Percentiles rank a stretch among this genome's conserved stretches.
Conservation (phyloP, 1,140 invertebrate genomes). For the Listronotus oregonensis region DNA sequence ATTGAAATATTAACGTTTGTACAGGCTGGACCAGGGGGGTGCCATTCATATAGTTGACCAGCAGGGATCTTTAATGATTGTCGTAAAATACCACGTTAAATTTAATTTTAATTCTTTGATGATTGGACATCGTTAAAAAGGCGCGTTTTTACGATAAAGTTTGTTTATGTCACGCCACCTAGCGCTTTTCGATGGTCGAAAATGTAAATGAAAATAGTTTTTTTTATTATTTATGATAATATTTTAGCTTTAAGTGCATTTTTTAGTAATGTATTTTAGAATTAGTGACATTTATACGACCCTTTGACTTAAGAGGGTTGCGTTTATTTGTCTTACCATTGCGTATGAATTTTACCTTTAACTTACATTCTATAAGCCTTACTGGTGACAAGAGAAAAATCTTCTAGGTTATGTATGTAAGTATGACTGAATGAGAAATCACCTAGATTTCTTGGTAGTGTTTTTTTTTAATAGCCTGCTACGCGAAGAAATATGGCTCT, state of each 20-base stretch:
- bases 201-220: slow-evolving; percentile 18
- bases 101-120: slow-evolving; percentile 45
- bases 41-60: slow-evolving; percentile 46
- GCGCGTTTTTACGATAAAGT: slow-evolving; percentile 36
- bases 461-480: too few relatives aligned
- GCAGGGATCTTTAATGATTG: slow-evolving; percentile 44
- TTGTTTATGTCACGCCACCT: slow-evolving; percentile 36
- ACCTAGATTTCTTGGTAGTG: too few relatives aligned
- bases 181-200: slow-evolving; percentile 18
- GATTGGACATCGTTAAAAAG: slow-evolving; percentile 39
- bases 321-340: too few relatives aligned
- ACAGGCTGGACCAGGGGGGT: slow-evolving; percentile 44
- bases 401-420: too few relatives aligned
- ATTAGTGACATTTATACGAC: too few relatives aligned
- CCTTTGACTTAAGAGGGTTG: too few relatives aligned
- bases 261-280: too few relatives aligned
- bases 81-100: slow-evolving; percentile 45
- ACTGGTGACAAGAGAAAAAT: too few relatives aligned
- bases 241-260: not conserved
- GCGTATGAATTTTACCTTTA: too few relatives aligned
- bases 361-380: too few relatives aligned
- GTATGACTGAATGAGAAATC: too few relatives aligned
- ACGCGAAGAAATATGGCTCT: too few relatives aligned
- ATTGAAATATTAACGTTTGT: slow-evolving; percentile 52
- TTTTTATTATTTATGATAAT: slow-evolving; percentile 25